Percentiles rank a stretch among this genome's conserved stretches.
phyloP scores from a whole-genome alignment of 2,113 vertebrate genomes.

The Lagenorhynchus albirostris region DNA sequence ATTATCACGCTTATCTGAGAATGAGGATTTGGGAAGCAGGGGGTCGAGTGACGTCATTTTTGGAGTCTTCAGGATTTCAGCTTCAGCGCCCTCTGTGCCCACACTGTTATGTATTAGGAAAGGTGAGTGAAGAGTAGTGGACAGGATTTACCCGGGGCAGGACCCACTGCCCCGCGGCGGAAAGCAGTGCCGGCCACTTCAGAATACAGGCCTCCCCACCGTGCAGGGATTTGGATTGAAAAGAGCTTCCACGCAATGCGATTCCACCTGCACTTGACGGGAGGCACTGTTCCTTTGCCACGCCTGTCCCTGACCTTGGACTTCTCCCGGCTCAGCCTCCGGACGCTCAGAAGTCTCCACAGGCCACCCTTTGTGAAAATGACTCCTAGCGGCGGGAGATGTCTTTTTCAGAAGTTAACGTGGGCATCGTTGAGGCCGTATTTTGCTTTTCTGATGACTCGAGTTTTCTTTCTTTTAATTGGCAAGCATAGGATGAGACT shows the following conservation, averaged over 20 bases:
- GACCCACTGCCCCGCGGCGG: no score
- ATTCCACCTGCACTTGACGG: accelerated
- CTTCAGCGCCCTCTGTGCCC: background rate
- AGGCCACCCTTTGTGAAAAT: background rate
- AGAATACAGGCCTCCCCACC: background rate
- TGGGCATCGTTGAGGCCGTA: background rate
- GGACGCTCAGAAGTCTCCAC: accelerated
- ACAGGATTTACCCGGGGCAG: background rate
- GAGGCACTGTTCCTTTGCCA: background rate
- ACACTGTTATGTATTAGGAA: background rate
- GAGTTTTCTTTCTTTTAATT: background rate
- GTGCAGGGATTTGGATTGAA: background rate
- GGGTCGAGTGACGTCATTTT: background rate
- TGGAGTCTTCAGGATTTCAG: background rate
- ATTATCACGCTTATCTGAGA: accelerated
- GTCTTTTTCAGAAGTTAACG: background rate
- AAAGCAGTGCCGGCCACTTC: background rate
- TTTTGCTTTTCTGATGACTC: background rate
- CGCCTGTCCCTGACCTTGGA: background rate
- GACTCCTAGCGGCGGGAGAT: background rate
- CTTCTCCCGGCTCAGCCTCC: background rate
- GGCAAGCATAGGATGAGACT: background rate
- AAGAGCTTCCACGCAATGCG: background rate
- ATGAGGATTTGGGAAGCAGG: background rate
- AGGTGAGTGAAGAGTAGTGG: background rate